Base-by-base conservation (phyloP, 2,888 invertebrate species). In the Watsonalla binaria region DNA sequence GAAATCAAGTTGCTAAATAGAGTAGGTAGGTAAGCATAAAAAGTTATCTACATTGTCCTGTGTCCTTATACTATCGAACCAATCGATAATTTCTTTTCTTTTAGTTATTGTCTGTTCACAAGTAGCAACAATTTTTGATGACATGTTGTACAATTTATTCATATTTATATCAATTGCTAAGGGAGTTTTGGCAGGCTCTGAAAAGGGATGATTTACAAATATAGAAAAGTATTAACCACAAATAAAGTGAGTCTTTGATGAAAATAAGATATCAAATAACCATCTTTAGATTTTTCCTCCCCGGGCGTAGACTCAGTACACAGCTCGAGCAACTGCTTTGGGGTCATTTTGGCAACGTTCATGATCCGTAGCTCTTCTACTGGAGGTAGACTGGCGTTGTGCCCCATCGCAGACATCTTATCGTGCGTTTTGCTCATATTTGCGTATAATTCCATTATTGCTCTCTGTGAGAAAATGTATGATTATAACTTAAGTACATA, bases 61-160 rank as follows among this genome's bases (percentile, higher is more conserved):
- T 46, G 71, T 83, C 35, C 86, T 61, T 49, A 39, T 15, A 42
- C 68, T 55, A 55, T 82, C 79, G 54, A 90, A 80, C 84, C 85
- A 87, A 51, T 84, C 73, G 34, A 89, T 85, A 8, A 90, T 76
- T 58, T 86, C 84, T 62, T 81, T 80, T 60, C 85, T 78, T 61
- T 84, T 84, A 5, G 47, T 14, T 35, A 90, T 60, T 5, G 82
- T 80, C 54, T 84, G 73, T 61, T 90, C 84, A 58, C 88, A 90
- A 7, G 80, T 81, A 0, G 70, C 65, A 5, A 87, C 67, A 53
- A 90, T 62, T 58, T 83, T 85, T 0, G 67, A 62, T 8, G 86
- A 86, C 65, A 86, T 77, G 47, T 76, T 73, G 52, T 79, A 78
- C 37, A 90, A 57, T 62, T 76, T 83, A 45, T 74, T 76, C 35